Evolutionary conservation across 2,113 vertebrate genomes (phyloP).

Genomic region (Tupaia tana): DNA sequence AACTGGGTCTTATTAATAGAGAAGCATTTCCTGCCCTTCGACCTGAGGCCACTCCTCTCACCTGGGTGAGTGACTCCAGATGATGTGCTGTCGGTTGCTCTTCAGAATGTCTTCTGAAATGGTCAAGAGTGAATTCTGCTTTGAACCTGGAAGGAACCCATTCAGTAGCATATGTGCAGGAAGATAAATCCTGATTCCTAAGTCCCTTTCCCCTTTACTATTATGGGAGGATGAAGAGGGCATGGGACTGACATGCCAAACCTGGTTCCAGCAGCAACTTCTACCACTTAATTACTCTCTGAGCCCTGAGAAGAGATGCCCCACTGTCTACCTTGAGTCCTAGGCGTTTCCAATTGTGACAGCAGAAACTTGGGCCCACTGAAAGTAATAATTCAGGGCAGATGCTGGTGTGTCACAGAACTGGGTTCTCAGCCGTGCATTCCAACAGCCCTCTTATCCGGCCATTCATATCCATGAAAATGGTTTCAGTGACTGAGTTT

Average conservation of each 20-base stretch:
- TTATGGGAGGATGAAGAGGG: background rate
- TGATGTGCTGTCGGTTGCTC: background rate
- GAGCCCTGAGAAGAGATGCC: background rate
- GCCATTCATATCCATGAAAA: background rate
- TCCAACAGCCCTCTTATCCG: background rate
- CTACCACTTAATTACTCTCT: background rate
- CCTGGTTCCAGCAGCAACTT: background rate
- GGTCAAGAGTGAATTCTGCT: background rate
- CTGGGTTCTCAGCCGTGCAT: background rate
- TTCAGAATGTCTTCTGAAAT: background rate
- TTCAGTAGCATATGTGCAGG: background rate
- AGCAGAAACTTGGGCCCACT: background rate
- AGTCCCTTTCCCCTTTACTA: background rate
- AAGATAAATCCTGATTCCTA: background rate
- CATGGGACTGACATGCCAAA: background rate
- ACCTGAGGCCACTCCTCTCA: conserved; percentile 82
- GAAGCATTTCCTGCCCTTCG: conserved; percentile 89
- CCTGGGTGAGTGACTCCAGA: conserved; percentile 90
- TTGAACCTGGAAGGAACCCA: background rate
- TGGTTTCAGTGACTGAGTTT: background rate
- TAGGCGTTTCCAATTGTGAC: background rate
- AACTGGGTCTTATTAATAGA: conserved; percentile 93
- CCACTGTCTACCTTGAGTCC: background rate
- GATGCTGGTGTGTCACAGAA: background rate
- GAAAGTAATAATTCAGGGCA: background rate